These are phyloP conservation scores for Hirtodrosophila cameraria DNA, from an alignment of 2,888 invertebrate genomes.

Conservation along the genomic window DNA sequence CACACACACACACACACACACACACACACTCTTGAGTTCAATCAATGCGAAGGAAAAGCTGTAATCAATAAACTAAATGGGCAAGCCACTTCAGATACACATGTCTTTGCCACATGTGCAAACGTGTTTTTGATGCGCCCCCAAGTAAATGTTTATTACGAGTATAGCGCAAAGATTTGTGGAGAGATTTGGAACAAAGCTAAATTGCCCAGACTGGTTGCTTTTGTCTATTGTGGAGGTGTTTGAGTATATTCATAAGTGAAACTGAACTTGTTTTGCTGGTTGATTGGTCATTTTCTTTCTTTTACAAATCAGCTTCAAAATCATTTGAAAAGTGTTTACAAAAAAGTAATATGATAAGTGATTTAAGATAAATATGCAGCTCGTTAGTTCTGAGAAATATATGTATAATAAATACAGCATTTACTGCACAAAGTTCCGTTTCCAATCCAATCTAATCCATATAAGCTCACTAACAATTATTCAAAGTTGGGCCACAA, in stretches of 20 bases:
- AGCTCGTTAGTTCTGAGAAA: no score
- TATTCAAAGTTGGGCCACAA: conserved; percentile 20
- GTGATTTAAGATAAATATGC: no score
- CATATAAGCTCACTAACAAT: conserved; percentile 3
- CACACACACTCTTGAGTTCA: conserved; percentile 42
- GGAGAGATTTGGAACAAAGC: background rate
- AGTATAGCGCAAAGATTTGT: conserved; percentile 1
- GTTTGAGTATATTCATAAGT: no score
- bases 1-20: no score
- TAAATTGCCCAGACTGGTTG: background rate
- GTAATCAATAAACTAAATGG: conserved; percentile 78
- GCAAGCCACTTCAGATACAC: conserved; percentile 49
- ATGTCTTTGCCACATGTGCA: conserved; percentile 33
- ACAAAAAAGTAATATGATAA: no score
- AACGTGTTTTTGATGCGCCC: conserved; percentile 48
- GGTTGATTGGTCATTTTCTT: no score
- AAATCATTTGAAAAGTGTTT: no score
- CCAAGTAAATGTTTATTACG: conserved; percentile 9
- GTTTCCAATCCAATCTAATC: background rate
- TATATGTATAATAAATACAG: no score
- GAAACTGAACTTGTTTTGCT: no score
- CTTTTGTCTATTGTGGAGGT: no score
- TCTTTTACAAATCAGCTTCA: no score
- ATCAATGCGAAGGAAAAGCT: conserved; percentile 43
- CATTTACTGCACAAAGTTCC: background rate